Evolutionary conservation across 2,113 vertebrate genomes (phyloP).

Genomic region (Podarcis muralis): DNA sequence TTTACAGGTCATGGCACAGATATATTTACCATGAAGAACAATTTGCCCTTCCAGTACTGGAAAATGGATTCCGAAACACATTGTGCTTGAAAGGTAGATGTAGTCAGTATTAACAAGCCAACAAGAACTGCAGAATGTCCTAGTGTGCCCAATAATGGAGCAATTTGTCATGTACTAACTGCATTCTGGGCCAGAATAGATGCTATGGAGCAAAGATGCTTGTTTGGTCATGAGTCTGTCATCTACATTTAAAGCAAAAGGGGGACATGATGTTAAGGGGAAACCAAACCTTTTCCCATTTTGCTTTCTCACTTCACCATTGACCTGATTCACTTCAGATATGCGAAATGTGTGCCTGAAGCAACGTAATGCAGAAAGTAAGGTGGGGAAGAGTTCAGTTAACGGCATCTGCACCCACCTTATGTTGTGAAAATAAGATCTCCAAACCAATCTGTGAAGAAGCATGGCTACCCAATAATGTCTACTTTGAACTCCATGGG

Average conservation of each 20-base stretch:
- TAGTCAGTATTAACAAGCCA: background rate
- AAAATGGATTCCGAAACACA: background rate
- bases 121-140: background rate
- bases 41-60: background rate
- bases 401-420: fast-evolving
- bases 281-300: background rate
- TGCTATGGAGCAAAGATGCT: background rate
- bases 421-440: background rate
- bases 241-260: background rate
- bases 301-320: background rate
- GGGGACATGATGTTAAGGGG: too few relatives aligned
- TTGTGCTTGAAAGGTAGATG: background rate
- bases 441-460: background rate
- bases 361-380: background rate
- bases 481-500: background rate
- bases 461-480: background rate
- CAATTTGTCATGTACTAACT: background rate
- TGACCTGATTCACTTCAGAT: background rate
- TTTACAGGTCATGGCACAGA: too few relatives aligned
- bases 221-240: background rate
- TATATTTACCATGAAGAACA: background rate
- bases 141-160: background rate
- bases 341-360: background rate
- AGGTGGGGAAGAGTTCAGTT: background rate
- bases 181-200: background rate